Conservation (phyloP, 2,888 invertebrate genomes). For the Netelia inedita region DNA sequence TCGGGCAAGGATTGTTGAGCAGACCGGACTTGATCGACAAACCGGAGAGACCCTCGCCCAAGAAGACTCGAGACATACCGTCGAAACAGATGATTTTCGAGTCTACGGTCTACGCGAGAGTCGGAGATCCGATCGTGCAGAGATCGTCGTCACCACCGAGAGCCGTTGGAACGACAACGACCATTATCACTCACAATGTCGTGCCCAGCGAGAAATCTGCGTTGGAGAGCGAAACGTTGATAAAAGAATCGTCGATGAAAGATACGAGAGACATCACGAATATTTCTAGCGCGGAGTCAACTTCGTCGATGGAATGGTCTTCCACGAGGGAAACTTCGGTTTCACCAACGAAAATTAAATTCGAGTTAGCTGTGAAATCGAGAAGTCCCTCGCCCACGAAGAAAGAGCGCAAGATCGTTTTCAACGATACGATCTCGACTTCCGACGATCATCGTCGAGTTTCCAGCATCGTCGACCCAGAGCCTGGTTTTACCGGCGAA, state of each 20-base stretch:
- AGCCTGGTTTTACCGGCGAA: not conserved
- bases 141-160: constrained; percentile 66
- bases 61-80: constrained; percentile 74
- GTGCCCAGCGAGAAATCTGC: constrained; percentile 58
- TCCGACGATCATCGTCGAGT: constrained; percentile 16
- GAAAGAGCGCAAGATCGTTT: constrained; percentile 51
- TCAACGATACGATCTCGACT: constrained; percentile 8
- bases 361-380: constrained; percentile 37
- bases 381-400: constrained; percentile 59
- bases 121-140: constrained; percentile 64
- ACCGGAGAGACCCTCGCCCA: constrained; percentile 70
- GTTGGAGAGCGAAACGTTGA: constrained; percentile 54
- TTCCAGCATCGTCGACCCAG: no score
- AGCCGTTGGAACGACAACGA: constrained; percentile 79
- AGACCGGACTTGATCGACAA: constrained; percentile 77
- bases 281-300: constrained; percentile 5
- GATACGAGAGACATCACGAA: not conserved
- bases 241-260: constrained; percentile 9
- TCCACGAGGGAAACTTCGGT: constrained; percentile 27
- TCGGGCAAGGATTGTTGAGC: constrained; percentile 89
- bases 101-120: constrained; percentile 74
- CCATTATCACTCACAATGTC: constrained; percentile 77
- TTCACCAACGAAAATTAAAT: constrained; percentile 34
- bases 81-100: constrained; percentile 76
- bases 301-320: constrained; percentile 24